Base-by-base conservation (phyloP, 2,113 vertebrate genomes). In the Perca schrenkii region DNA sequence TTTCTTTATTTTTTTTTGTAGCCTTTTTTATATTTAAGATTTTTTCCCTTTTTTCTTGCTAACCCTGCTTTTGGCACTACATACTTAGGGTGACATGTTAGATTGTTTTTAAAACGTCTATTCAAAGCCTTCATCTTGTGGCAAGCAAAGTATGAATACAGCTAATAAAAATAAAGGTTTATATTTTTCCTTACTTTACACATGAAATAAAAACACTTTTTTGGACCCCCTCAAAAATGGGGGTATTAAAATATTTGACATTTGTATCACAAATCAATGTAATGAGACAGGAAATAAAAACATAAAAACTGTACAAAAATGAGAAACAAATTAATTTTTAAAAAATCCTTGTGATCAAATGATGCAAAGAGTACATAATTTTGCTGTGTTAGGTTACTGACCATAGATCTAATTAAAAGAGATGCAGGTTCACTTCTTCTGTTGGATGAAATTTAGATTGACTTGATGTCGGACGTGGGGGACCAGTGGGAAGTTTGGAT, bases 251-350 rank as follows among this genome's bases (percentile, higher is more conserved):
- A 99, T 98, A 98, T 97, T 96, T 97, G 95, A 98, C 96, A 98
- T 98, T 97, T 98, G 96, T 97, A 99, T 98, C 98, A 99, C 98
- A 97, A 94, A 75, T 94, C 95, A 96, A 95, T 95, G 97, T 96
- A 97, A 99, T 98, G 97, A 97, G 84, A 96, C 90, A 87, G 89
- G 92, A 84, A 92, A 82, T 77, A 78, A 85, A 43, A 91, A 88
- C 82, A 96, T 97, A 98, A 97, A 99, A 99, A 98, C 97, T 98
- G 96, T 99, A 99, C 98, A 99, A 98, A 98, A 98, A 98, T 97
- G 95, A 97, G 95, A 97, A 98, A 99, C 97, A 98, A 43, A 43
- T 11, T 6, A 95, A 95, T 96, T 93, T 94, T 53, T 94, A 70
- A 92, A 95, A 98, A 98, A 97, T 95, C 36, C 87, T 77, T 65